These are phyloP conservation scores for Polymixis flavicincta DNA, from an alignment of 2,888 invertebrate genomes.

Conservation along the genomic window DNA sequence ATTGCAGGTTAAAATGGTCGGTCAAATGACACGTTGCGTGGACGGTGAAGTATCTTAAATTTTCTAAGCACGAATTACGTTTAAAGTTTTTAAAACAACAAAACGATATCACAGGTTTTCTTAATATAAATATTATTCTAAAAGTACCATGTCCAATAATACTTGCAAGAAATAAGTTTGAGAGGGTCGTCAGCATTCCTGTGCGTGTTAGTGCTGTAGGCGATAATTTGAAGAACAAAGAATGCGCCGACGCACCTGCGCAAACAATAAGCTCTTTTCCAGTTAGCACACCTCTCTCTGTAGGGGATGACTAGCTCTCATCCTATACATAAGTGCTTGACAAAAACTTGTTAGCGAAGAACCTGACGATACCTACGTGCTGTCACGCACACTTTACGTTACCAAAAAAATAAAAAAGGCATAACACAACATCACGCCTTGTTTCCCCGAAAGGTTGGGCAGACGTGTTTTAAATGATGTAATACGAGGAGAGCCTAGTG, in stretches of 20 bases:
- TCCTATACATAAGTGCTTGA: conserved; percentile 27
- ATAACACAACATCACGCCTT: too few species aligned
- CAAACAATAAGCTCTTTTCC: conserved; percentile 84
- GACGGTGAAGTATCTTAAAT: conserved; percentile 19
- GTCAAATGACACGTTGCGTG: conserved; percentile 11
- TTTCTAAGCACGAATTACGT: conserved; percentile 23
- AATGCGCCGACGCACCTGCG: conserved; percentile 84
- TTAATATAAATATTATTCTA: conserved; percentile 7
- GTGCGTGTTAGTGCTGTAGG: conserved; percentile 73
- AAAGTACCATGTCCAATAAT: conserved; percentile 9
- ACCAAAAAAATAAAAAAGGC: conserved; percentile 19
- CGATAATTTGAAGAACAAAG: conserved; percentile 89
- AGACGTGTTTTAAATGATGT: too few species aligned
- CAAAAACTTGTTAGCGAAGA: conserved; percentile 50
- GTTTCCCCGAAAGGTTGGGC: too few species aligned
- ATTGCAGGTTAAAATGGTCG: conserved; percentile 1
- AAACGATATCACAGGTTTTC: background rate
- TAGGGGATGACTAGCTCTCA: conserved; percentile 70
- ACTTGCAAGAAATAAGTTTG: conserved; percentile 42
- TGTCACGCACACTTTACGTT: conserved; percentile 20
- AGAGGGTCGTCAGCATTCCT: conserved; percentile 63
- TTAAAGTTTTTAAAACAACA: background rate
- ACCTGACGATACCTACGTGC: conserved; percentile 28
- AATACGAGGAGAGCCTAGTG: too few species aligned
- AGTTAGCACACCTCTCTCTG: conserved; percentile 77